Conservation (phyloP, 2,113 vertebrate genomes). For the Gambusia holbrooki region DNA sequence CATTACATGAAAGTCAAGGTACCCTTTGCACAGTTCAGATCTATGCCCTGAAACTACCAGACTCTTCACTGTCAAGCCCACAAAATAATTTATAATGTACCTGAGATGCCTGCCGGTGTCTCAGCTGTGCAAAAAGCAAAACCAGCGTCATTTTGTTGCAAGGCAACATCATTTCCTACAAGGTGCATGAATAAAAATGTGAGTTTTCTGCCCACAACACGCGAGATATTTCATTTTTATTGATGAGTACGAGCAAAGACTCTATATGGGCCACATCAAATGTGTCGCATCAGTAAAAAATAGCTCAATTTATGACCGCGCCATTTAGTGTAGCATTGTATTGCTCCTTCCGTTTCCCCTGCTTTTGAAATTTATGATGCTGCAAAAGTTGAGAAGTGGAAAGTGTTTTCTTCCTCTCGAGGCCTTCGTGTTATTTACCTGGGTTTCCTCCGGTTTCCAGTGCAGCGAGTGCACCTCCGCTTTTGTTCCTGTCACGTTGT, state of each 20-base stretch:
- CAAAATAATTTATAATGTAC: background rate
- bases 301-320: conserved; percentile 3
- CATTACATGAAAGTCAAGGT: conserved; percentile 5
- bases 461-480: conserved; percentile 1
- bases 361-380: conserved; percentile 48
- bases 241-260: conserved; percentile 6
- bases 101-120: background rate
- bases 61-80: conserved; percentile 25
- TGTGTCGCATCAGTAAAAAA: conserved; percentile 11
- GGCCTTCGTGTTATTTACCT: conserved; percentile 56
- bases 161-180: background rate
- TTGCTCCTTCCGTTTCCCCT: conserved; percentile 18
- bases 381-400: conserved; percentile 46
- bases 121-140: background rate
- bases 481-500: conserved; percentile 27
- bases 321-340: conserved; percentile 25
- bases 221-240: conserved; percentile 1
- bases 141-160: background rate
- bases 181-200: conserved; percentile 10
- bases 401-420: conserved; percentile 37
- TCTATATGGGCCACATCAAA: conserved; percentile 14
- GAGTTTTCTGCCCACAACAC: conserved; percentile 3
- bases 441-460: conserved; percentile 34
- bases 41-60: conserved; percentile 15
- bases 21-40: conserved; percentile 16